phyloP scores from a whole-genome alignment of 2,888 invertebrate genomes.

The Patella depressa region DNA sequence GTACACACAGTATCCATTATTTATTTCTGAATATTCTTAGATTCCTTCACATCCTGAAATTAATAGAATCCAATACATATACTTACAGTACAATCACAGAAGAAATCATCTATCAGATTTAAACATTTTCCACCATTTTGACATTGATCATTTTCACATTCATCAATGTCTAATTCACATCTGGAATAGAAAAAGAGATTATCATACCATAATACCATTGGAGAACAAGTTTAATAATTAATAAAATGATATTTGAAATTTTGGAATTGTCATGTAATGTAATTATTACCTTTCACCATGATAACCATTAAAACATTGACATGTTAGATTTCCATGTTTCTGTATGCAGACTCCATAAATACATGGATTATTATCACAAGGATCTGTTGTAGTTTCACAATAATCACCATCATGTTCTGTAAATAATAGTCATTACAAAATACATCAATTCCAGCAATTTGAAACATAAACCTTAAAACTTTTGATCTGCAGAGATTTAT shows the following conservation, averaged over 20 bases:
- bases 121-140: constrained; percentile 47
- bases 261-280: background rate
- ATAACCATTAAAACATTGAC: constrained; percentile 51
- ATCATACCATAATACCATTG: too few species aligned
- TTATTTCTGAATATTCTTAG: too few species aligned
- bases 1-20: too few species aligned
- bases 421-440: constrained; percentile 8
- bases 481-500: too few species aligned
- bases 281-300: constrained; percentile 46
- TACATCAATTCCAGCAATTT: too few species aligned
- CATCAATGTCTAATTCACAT: constrained; percentile 47
- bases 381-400: constrained; percentile 44
- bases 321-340: constrained; percentile 29
- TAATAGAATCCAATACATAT: background rate
- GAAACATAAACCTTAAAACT: too few species aligned
- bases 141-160: constrained; percentile 44
- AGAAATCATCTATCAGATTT: constrained; percentile 45
- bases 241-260: too few species aligned
- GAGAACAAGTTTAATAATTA: too few species aligned
- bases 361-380: constrained; percentile 48
- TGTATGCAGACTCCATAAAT: constrained; percentile 47
- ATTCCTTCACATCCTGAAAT: too few species aligned
- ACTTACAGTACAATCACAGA: constrained; percentile 60
- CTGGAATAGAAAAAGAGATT: constrained; percentile 31
- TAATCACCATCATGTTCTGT: constrained; percentile 47